Evolutionary conservation across 2,888 invertebrate genomes (phyloP), one percentile per base, ranked within the genome.

Genomic region (Cephus spinipes): DNA sequence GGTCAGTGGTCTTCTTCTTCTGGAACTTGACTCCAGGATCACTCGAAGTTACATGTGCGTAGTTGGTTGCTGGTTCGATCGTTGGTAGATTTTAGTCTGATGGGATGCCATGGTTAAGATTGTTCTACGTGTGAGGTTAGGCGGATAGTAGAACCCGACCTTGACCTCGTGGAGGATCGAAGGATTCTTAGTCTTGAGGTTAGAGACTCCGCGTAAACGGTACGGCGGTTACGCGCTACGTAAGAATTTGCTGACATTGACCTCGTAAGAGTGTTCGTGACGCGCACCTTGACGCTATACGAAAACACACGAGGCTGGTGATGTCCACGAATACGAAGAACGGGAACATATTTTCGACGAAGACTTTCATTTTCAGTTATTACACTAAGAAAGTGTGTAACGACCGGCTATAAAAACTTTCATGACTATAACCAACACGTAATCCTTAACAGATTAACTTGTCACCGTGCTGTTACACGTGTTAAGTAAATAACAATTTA

Each of bases 181-280:
- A 71, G 71, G 71, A 71, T 71, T 31, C 71, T 71, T 33, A 23
- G 55, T 55, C 55, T 55, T 55, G 55, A 55, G 55, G 55, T 55
- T 55, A 55, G 55, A 55, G 55, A 55, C 55, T 55, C 40, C 40
- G 15, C 40, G 55, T 55, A 55, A 55, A 55, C 55, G 55, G 55
- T 55, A 55, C 33, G 32, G 12, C 71, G 71, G 71, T 71, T 71
- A 71, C 71, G 71, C 71, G 71, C 33, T 15, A 33, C 71, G 71
- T 33, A 71, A 71, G 71, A 71, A 71, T 71, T 71, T 71, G 12
- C 32, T 33, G 71, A 33, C 71, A 71, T 33, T 71, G 71, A 33
- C 71, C 71, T 71, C 33, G 71, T 33, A 71, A 71, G 71, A 71
- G 71, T 31, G 71, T 71, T 71, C 71, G 71, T 71, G 71, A 71